Percentiles rank a stretch among this genome's conserved stretches.
These are phyloP conservation scores for Oncorhynchus tshawytscha DNA, from an alignment of 2,113 vertebrate species.

Conservation along the genomic window DNA sequence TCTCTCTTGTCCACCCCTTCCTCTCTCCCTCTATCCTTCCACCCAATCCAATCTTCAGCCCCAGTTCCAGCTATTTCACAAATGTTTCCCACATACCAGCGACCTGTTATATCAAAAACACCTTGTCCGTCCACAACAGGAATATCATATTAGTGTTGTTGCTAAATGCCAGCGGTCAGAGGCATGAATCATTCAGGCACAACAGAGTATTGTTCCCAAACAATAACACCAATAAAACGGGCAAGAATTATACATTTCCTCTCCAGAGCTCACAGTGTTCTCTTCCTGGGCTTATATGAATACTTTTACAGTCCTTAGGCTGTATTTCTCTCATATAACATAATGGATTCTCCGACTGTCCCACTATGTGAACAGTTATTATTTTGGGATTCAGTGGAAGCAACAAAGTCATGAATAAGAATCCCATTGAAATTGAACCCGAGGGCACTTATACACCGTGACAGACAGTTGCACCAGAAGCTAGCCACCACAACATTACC, in stretches of 20 bases:
- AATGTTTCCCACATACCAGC: slow-evolving; percentile 24
- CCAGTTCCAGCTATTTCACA: not conserved
- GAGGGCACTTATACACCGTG: slow-evolving; percentile 21
- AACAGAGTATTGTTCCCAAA: slow-evolving; percentile 23
- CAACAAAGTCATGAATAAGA: slow-evolving; percentile 25
- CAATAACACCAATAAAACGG: slow-evolving; percentile 16
- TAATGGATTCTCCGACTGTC: slow-evolving; percentile 40
- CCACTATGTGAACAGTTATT: slow-evolving; percentile 26
- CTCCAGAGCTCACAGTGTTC: not conserved
- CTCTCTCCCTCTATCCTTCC: not conserved
- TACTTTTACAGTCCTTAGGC: slow-evolving; percentile 13
- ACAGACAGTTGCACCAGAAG: slow-evolving; percentile 30
- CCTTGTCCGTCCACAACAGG: slow-evolving; percentile 1
- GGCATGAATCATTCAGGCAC: slow-evolving; percentile 50
- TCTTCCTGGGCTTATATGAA: slow-evolving; percentile 19
- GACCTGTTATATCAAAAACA: slow-evolving; percentile 15
- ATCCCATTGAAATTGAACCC: slow-evolving; percentile 35
- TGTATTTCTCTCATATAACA: slow-evolving; percentile 36
- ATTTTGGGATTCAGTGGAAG: slow-evolving; percentile 17
- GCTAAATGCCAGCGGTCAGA: slow-evolving; percentile 30
- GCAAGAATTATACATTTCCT: slow-evolving; percentile 13
- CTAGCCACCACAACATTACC: slow-evolving; percentile 27
- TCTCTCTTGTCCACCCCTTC: not conserved
- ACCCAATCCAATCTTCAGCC: not conserved
- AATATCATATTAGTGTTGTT: slow-evolving; percentile 17